Evolutionary conservation across 2,797 vertebrate species (phyloP), one percentile per base, ranked within the genome.

Genomic region (Labroides dimidiatus): DNA sequence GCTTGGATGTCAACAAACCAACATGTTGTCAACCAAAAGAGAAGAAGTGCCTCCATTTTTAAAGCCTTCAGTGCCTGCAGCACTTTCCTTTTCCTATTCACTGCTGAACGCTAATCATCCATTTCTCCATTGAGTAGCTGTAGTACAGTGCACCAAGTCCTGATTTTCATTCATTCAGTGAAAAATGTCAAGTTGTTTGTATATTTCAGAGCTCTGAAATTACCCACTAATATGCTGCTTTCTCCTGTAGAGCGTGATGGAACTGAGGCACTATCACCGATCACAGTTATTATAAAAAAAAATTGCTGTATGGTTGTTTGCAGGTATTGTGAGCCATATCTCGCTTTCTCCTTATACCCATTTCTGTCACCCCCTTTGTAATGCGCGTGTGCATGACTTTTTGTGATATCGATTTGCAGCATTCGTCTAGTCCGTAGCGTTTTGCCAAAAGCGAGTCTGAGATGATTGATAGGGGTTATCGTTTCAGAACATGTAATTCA

Each of bases 181-280:
- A 64, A 68, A 91, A 91, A 89, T 89, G 85, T 89, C 83, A 89
- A 89, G 80, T 84, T 89, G 83, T 86, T 89, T 89, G 81, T 87
- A 61, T 66, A 70, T 77, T 75, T 78, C 64, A 27, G 50, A 75
- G 69, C 55, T 50, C 55, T 62, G 51, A 78, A 89, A 80, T 83
- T 64, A 74, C 72, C 64, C 0, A 14, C 52, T 78, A 79, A 84
- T 80, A 67, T 23, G 45, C 42, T 4, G n/a, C 13, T 33, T 63
- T 72, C 72, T 82, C 69, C 71, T 77, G 61, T 11, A 21, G 45
- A 61, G 56, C 21, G 0, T 15, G 56, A n/a, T 11, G 48, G 17
- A 17, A 47, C 39, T 4, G 27, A 52, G 43, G 51, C 42, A 57
- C 62, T 14, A 64, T 56, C 10, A 11, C 54, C 69, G 69, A 87